Evolutionary conservation across 2,113 vertebrate genomes (phyloP).

Genomic region (Neotragus moschatus): DNA sequence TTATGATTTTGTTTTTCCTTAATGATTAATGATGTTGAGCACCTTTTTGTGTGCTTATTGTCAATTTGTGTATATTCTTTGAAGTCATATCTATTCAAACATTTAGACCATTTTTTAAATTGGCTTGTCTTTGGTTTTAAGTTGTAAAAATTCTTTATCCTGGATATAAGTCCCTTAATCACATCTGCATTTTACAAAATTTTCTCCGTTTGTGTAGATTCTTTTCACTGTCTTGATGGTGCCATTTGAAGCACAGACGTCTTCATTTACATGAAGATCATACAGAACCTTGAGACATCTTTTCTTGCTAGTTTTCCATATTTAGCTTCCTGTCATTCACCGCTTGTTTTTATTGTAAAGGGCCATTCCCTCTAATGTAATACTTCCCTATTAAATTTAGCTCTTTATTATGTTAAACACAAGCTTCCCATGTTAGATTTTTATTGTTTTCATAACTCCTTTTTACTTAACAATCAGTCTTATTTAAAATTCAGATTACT

Average conservation of each 20-base stretch:
- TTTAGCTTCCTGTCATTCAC: not conserved
- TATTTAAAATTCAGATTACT: constrained; percentile 3
- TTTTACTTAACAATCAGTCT: constrained; percentile 1
- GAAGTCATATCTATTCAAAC: not conserved
- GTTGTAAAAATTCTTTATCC: not conserved
- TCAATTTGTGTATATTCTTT: not conserved
- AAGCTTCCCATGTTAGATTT: not conserved
- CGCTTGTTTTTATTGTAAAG: not conserved
- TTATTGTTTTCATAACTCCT: not conserved
- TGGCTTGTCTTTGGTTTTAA: not conserved
- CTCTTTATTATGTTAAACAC: not conserved
- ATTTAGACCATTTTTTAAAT: not conserved
- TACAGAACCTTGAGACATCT: not conserved
- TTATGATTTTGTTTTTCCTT: not conserved
- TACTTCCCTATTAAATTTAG: not conserved
- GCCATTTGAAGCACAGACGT: not conserved
- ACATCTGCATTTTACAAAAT: not conserved
- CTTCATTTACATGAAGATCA: not conserved
- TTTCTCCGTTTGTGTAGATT: not conserved
- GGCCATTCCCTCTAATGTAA: not conserved
- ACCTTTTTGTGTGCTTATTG: not conserved
- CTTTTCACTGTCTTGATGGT: constrained; percentile 2
- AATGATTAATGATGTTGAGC: not conserved
- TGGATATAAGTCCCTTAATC: not conserved
- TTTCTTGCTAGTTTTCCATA: not conserved